Evolutionary conservation across 2,113 vertebrate genomes (phyloP), one percentile per base, ranked within the genome.

Genomic region (Ailuropoda melanoleuca): DNA sequence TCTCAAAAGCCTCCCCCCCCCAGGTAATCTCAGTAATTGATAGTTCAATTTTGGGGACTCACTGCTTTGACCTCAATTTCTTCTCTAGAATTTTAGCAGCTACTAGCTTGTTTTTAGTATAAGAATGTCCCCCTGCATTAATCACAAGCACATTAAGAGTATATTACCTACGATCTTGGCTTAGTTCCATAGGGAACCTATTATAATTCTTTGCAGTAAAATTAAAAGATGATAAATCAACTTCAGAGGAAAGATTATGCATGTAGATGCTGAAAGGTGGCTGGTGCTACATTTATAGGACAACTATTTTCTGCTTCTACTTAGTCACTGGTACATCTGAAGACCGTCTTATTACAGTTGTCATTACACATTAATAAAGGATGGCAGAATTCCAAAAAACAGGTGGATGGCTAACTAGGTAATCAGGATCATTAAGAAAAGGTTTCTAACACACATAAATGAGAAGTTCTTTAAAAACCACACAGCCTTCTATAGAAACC

Each of bases 401-500:
- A 86, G 50, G 94, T 91, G 78, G 39, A 37, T 26, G 1, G 48
- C 60, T 90, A 96, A 85, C 68, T 29, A 39, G 84, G 58, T 95
- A 74, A 72, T 92, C 77, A 26, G 7, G 55, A 66, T 90, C 68
- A 89, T 66, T 90, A 83, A 95, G 80, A 90, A 95, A 95, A 93
- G 85, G 62, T 64, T 88, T 97, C 90, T 56, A 60, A 39, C 14
- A 91, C 58, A 93, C 23, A 88, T 58, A 96, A 72, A 34, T 53
- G 56, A 77, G 92, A 96, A 81, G 60, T 97, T 39, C 87, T 93
- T n/a, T 46, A 97, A 34, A 95, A 53, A 48, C 62, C 89, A 93
- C 31, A 85, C 8, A 89, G 50, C 70, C 97, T 92, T 77, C 85
- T 86, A 18, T 89, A 87, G 37, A 97, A 98, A 98, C 24, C 37